Evolutionary conservation across 2,888 invertebrate species (phyloP), one percentile per base, ranked within the genome.

Genomic region (Ferdinandea cuprea): DNA sequence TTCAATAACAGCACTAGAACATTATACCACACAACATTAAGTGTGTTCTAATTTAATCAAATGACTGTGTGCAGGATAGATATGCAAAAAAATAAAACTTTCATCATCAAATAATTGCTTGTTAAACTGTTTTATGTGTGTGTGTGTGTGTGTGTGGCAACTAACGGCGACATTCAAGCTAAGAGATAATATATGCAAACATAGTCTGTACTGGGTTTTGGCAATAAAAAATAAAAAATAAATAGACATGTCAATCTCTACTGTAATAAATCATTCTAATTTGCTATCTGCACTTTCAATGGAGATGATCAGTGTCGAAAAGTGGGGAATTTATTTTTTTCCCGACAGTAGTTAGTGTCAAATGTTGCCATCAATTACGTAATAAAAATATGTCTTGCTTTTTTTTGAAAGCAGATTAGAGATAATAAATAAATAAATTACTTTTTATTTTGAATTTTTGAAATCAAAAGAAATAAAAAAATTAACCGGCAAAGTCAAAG

Each of bases 201-300:
- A 52, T 11, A n/a, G n/a, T n/a, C n/a, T n/a, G n/a, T n/a, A n/a
- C 32, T 35, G 9, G 9, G 17, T 30, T n/a, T 52, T 52, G 52
- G 17, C 52, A 52, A 15, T 30, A 52, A 52, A 2, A 13, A 52
- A 52, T 32, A 52, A 9, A 35, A 11, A 30, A n/a, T n/a, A n/a
- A n/a, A n/a, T n/a, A n/a, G n/a, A n/a, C n/a, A n/a, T n/a, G n/a
- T n/a, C n/a, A 25, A n/a, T 28, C 50, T 7, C 52, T 3, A 52
- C 15, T 11, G 32, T 13, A 32, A 52, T 52, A 15, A 52, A 52
- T 52, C 52, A 52, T 52, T 52, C 25, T 19, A n/a, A n/a, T n/a
- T n/a, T 42, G 15, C n/a, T 42, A 15, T 15, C 42, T 35, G 35
- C 11, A 11, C 35, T 42, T 13, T 3, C 3, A 8, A 35, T 35